Base-by-base conservation (phyloP, 2,797 vertebrate species). In the Chelon auratus region DNA sequence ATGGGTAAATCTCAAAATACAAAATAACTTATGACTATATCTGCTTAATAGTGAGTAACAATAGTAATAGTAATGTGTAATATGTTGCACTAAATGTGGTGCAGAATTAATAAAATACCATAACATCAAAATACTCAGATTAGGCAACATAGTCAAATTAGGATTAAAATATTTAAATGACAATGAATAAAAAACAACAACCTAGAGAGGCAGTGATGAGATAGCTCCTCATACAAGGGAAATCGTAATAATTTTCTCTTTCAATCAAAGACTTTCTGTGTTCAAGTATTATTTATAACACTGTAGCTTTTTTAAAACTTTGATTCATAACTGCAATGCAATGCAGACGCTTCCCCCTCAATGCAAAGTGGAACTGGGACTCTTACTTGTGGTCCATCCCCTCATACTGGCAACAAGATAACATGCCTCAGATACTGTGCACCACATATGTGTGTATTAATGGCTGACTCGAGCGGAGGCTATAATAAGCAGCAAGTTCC, bases 401-500 rank as follows among this genome's bases (percentile, higher is more conserved):
- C 60, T 62, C 71, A 73, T 55, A 52, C 39, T 87, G 80, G 85
- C 86, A 83, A 82, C 86, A 83, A 78, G 55, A 15, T 59, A 63
- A 64, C 89, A 88, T 92, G 83, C 72, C 84, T 89, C 68, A 86
- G 77, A 90, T 90, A 72, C 73, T 83, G 55, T 61, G 2, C 69
- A 52, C 82, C 80, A 52, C 86, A 84, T 86, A 63, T 70, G 72
- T 65, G 87, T 84, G 77, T 87, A 84, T 91, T 90, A 90, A 87
- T 89, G 90, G 85, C 92, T 89, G 84, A 91, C 86, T 91, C 83
- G 83, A 88, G 88, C 84, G 72, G 64, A 62, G 68, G 90, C 93
- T 95, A 95, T 95, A 93, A 90, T 93, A 93, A 93, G 94, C 83
- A 77, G 51, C 57, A 24, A 51, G 71, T 75, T 84, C 65, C 81